Evolutionary conservation across 2,888 invertebrate species (phyloP).

Genomic region (Acleris laterana): DNA sequence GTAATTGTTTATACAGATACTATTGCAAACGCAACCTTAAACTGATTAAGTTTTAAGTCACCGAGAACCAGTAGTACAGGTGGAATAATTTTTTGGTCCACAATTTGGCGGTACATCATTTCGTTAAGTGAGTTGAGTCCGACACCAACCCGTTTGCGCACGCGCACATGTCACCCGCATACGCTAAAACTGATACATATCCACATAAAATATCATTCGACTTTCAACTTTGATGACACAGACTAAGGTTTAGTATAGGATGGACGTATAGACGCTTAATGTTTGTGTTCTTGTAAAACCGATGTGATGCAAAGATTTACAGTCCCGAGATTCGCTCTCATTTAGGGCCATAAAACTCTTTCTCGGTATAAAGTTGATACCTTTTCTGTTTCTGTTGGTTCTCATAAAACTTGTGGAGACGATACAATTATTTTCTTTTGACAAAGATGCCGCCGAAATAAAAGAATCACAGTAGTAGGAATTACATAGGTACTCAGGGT

Average conservation of each 20-base stretch:
- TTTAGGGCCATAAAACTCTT: conserved; percentile 1
- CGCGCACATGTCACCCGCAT: conserved; percentile 16
- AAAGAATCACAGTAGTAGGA: too few relatives aligned
- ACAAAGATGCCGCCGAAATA: too few relatives aligned
- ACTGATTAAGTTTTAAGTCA: too few relatives aligned
- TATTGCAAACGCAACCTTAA: too few relatives aligned
- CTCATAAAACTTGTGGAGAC: neutral
- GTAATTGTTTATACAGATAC: too few relatives aligned
- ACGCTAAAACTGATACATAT: neutral
- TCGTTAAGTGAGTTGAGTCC: conserved; percentile 50
- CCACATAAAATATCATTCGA: neutral
- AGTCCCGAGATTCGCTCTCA: conserved; percentile 1
- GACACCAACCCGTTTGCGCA: conserved; percentile 59
- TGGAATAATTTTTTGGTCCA: conserved; percentile 35
- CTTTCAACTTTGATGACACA: neutral
- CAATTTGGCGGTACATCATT: conserved; percentile 55
- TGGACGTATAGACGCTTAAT: neutral
- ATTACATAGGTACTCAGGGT: too few relatives aligned
- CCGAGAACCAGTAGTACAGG: conserved; percentile 10
- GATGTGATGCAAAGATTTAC: neutral
- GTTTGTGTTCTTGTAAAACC: neutral
- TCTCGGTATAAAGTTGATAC: neutral
- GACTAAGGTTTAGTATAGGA: neutral
- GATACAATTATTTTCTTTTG: neutral
- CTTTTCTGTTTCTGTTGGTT: conserved; percentile 1